These are phyloP conservation scores for Gracilinanus agilis DNA, from an alignment of 2,113 vertebrate genomes.

Conservation along the genomic window DNA sequence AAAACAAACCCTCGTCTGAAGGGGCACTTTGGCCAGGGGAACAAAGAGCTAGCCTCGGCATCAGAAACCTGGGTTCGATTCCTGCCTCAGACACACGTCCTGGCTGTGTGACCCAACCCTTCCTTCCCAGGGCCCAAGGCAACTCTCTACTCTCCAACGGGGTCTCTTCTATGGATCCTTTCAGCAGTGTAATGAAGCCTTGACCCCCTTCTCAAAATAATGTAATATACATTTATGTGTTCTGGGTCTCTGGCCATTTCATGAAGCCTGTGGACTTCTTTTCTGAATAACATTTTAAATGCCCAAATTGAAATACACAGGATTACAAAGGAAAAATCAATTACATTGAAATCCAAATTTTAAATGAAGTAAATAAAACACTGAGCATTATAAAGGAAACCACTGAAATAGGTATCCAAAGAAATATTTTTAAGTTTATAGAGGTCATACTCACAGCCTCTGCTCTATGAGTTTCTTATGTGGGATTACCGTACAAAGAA, in stretches of 20 bases:
- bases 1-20: neutral
- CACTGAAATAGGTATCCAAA: neutral
- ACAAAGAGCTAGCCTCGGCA: too few species aligned
- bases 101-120: neutral
- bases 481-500: too few species aligned
- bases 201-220: neutral
- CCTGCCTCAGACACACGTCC: neutral
- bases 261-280: neutral
- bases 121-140: neutral
- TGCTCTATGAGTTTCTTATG: too few species aligned
- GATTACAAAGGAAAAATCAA: neutral
- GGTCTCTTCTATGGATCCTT: neutral
- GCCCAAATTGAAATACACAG: neutral
- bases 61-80: neutral
- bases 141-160: neutral
- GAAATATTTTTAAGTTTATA: neutral
- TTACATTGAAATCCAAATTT: neutral
- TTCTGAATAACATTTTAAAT: neutral
- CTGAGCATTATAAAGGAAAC: neutral
- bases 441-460: neutral
- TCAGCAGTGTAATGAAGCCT: neutral
- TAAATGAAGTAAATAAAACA: neutral
- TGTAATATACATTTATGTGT: neutral
- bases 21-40: too few species aligned
- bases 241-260: too few species aligned